Evolutionary conservation across 2,113 vertebrate species (phyloP), one percentile per base, ranked within the genome.

Genomic region (Psettodes erumei): DNA sequence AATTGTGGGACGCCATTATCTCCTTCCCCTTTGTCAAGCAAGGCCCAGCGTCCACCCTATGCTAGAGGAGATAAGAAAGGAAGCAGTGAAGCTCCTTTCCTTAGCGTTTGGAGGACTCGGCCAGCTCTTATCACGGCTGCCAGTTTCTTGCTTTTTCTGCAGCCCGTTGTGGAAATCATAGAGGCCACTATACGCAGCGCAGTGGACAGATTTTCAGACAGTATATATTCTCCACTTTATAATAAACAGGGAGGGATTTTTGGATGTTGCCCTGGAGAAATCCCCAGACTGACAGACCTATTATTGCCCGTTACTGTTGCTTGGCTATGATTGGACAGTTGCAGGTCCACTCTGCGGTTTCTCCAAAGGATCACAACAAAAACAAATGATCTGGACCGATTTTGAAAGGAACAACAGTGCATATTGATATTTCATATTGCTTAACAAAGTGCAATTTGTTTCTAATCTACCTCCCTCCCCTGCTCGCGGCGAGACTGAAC

Each of bases 301-400:
- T 47, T 21, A 21, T 11, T n/a, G 45, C 45, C 45, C 21, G 45
- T 47, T 47, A 47, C 9, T 3, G 45, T 21, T 11, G 8, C 45
- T 47, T 10, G 21, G 19, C 45, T 21, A 11, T 21, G 45, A 11
- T 18, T 45, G 43, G 8, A 45, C 19, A 45, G n/a, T 45, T 45
- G 19, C 8, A n/a, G 43, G n/a, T 5, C n/a, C n/a, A n/a, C 45
- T 55, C 16, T 33, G n/a, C n/a, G 28, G 21, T 35, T 38, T 28
- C 21, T 37, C 47, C 21, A 35, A 54, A 10, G 33, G 33, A 42
- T 30, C 13, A 8, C 2, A 59, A 27, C 56, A 62, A 12, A 18
- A 47, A 54, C 40, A 25, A 23, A 23, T 23, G 21, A 63, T 63
- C 33, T 25, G 43, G 48, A 63, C 11, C 15, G 40, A 68, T 68